These are phyloP conservation scores for Alosa alosa DNA, from an alignment of 2,113 vertebrate genomes.

Conservation along the genomic window DNA sequence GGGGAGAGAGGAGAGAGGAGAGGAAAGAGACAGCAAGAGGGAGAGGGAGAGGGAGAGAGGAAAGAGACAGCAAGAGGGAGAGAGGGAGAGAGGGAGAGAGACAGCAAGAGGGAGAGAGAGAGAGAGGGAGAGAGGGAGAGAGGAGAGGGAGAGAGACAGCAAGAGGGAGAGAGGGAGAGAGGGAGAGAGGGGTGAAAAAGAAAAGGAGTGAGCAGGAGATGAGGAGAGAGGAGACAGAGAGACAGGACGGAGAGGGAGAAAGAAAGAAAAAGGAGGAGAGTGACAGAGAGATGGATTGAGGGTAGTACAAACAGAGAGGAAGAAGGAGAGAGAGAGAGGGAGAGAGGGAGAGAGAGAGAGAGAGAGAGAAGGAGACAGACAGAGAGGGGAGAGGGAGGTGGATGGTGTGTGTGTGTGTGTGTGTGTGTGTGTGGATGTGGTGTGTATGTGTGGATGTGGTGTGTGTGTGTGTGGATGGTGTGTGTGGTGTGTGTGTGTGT, in stretches of 20 bases:
- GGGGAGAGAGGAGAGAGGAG: no score
- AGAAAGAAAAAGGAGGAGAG: neutral
- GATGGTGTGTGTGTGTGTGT: no score
- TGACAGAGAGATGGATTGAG: neutral
- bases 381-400: no score
- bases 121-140: neutral
- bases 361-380: neutral
- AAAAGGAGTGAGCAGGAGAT: neutral
- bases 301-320: neutral
- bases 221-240: neutral
- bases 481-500: no score
- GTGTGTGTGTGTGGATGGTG: no score
- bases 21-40: neutral
- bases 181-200: neutral
- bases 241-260: neutral
- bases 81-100: no score
- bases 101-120: neutral
- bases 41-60: neutral
- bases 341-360: neutral
- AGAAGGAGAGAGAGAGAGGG: neutral
- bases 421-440: no score
- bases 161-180: neutral
- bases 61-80: no score
- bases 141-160: neutral
- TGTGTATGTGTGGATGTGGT: no score